Percentiles rank a stretch among this genome's conserved stretches.
Conservation (phyloP, 2,113 vertebrate species). For the Xiphorhynchus elegans region DNA sequence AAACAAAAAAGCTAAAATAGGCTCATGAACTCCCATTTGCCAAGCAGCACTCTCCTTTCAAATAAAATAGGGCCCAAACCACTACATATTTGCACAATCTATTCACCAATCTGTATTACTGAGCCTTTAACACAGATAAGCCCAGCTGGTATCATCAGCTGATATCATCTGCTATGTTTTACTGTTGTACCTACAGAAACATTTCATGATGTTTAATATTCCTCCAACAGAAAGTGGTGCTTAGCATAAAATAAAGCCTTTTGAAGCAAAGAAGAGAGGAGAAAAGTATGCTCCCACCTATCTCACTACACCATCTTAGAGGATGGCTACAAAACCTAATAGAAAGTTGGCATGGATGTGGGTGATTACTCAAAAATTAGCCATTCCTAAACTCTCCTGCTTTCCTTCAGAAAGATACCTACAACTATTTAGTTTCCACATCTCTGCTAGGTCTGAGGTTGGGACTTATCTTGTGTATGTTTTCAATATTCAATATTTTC, state of each 20-base stretch:
- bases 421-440: neutral
- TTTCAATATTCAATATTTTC: neutral
- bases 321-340: neutral
- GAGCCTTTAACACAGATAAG: neutral
- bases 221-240: neutral
- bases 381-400: neutral
- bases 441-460: neutral
- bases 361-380: neutral
- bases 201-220: neutral
- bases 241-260: neutral
- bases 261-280: neutral
- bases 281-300: neutral
- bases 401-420: neutral
- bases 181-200: neutral
- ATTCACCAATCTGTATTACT: neutral
- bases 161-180: neutral
- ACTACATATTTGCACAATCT: neutral
- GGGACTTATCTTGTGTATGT: accelerated
- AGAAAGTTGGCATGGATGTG: neutral
- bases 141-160: neutral
- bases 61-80: neutral
- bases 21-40: neutral
- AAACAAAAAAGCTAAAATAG: neutral
- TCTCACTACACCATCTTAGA: neutral
- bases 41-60: neutral